These are phyloP conservation scores for Sterrhoptilus dennistouni DNA, from an alignment of 2,113 vertebrate genomes.

Conservation along the genomic window DNA sequence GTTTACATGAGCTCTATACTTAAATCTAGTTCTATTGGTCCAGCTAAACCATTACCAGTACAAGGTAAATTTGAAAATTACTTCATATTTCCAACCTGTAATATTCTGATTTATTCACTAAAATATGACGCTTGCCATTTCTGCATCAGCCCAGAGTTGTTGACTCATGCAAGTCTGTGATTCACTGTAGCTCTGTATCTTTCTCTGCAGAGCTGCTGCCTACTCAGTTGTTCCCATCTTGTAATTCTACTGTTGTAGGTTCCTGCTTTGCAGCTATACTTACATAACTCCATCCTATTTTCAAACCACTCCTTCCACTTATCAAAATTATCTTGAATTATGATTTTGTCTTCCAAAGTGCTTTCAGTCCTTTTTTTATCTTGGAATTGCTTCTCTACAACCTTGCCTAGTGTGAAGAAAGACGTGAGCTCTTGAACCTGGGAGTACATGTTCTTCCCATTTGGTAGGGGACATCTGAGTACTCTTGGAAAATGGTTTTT, in stretches of 20 bases:
- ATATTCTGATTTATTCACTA: neutral
- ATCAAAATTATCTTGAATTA: neutral
- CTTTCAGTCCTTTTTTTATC: neutral
- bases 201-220: constrained; percentile 52
- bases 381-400: neutral
- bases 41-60: neutral
- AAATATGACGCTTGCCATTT: constrained; percentile 27
- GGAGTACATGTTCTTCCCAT: neutral
- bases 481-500: neutral
- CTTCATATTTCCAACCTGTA: neutral
- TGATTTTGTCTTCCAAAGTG: neutral
- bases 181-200: constrained; percentile 33
- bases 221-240: constrained; percentile 66
- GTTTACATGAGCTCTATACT: neutral
- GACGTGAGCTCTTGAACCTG: neutral
- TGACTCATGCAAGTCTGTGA: constrained; percentile 59
- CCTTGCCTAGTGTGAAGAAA: neutral
- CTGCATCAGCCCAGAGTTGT: constrained; percentile 40
- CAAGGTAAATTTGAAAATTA: neutral
- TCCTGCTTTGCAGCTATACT: constrained; percentile 55
- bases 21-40: neutral
- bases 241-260: constrained; percentile 39
- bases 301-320: constrained; percentile 19
- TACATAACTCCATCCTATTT: constrained; percentile 55
- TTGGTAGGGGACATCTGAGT: neutral